Evolutionary conservation across 1,140 invertebrate genomes (phyloP).

Genomic region (Propsilocerus akamusi): DNA sequence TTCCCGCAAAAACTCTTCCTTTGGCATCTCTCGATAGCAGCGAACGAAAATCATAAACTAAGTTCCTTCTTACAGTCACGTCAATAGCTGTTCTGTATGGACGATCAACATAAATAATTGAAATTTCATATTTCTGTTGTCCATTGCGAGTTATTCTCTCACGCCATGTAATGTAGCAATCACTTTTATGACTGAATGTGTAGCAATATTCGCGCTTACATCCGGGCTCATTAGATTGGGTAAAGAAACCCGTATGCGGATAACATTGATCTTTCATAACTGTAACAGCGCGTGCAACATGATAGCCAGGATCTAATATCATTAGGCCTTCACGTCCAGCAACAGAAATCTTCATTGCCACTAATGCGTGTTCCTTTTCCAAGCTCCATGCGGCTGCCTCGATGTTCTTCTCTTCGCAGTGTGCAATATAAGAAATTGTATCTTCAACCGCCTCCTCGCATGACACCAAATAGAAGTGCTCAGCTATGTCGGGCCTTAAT

Average conservation of each 20-base stretch:
- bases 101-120: slow-evolving; percentile 54
- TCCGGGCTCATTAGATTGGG: slow-evolving; percentile 49
- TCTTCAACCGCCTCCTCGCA: slow-evolving; percentile 71
- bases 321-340: slow-evolving; percentile 51
- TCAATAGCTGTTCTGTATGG: slow-evolving; percentile 65
- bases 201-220: slow-evolving; percentile 70
- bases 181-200: slow-evolving; percentile 37
- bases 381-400: slow-evolving; percentile 38
- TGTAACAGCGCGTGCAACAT: slow-evolving; percentile 64
- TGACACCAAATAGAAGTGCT: slow-evolving; percentile 54
- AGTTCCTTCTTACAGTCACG: slow-evolving; percentile 71
- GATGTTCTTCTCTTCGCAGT: slow-evolving; percentile 26
- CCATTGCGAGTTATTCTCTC: slow-evolving; percentile 45
- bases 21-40: slow-evolving; percentile 60
- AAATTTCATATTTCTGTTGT: slow-evolving; percentile 37
- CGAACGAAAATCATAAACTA: slow-evolving; percentile 74
- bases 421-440: slow-evolving; percentile 39
- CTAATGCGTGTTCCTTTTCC: slow-evolving; percentile 79
- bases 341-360: slow-evolving; percentile 54
- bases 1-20: slow-evolving; percentile 57
- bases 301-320: slow-evolving; percentile 77
- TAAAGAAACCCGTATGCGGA: slow-evolving; percentile 79
- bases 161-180: slow-evolving; percentile 64
- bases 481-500: slow-evolving; percentile 41
- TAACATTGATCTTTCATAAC: slow-evolving; percentile 69